Conservation (phyloP, 2,888 invertebrate species). For the Graphium colonna region DNA sequence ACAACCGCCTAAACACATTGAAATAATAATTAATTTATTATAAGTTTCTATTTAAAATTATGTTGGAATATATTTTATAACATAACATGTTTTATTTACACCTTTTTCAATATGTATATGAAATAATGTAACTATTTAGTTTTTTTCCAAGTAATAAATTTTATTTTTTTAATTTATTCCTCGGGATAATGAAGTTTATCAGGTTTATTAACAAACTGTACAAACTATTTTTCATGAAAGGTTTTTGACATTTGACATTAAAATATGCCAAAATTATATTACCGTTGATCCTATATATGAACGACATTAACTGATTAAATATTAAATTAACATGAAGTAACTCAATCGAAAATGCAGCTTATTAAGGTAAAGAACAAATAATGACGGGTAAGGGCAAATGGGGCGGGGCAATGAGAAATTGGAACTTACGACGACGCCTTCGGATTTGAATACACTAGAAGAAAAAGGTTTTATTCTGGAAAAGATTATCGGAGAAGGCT, state of each 20-base stretch:
- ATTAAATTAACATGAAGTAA: neutral
- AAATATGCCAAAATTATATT: neutral
- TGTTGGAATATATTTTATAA: too few relatives aligned
- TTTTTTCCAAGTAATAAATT: too few relatives aligned
- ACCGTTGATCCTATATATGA: neutral
- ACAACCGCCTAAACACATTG: too few relatives aligned
- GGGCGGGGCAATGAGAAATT: conserved; percentile 48
- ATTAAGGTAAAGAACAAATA: conserved; percentile 63
- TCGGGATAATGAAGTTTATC: too few relatives aligned
- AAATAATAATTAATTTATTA: too few relatives aligned
- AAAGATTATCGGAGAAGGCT: conserved; percentile 83
- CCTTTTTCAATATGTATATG: too few relatives aligned
- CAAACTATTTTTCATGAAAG: too few relatives aligned
- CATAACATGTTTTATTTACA: too few relatives aligned
- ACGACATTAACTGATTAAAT: neutral
- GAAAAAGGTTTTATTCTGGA: conserved; percentile 81
- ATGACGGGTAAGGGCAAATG: conserved; percentile 44
- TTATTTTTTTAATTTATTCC: too few relatives aligned
- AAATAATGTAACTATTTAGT: too few relatives aligned
- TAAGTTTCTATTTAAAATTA: too few relatives aligned
- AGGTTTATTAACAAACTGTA: too few relatives aligned
- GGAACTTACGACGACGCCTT: conserved; percentile 56
- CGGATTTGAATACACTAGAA: conserved; percentile 58
- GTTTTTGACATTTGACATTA: neutral
- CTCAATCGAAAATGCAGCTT: conserved; percentile 48